These are phyloP conservation scores for Eilema sororculum DNA, from an alignment of 2,888 invertebrate genomes.

Conservation along the genomic window DNA sequence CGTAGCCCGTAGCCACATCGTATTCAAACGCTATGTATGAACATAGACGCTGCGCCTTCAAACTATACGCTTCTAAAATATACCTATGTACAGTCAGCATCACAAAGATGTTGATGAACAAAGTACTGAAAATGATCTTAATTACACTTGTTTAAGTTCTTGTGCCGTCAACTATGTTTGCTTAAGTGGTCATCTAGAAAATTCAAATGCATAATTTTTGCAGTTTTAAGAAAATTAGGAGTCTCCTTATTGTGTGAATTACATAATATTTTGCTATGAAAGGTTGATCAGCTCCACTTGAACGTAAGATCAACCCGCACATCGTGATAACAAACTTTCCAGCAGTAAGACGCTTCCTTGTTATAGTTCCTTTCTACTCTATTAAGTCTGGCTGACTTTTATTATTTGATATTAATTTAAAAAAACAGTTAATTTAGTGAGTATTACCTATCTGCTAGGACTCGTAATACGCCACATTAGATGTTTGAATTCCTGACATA, in stretches of 20 bases:
- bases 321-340: no score
- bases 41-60: conserved; percentile 21
- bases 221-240: no score
- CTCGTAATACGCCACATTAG: no score
- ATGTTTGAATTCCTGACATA: no score
- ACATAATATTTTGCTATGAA: not conserved
- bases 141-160: no score
- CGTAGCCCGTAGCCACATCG: conserved; percentile 83
- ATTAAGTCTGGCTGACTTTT: no score
- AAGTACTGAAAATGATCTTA: no score
- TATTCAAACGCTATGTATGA: conserved; percentile 52
- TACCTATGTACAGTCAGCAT: not conserved
- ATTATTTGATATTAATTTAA: no score
- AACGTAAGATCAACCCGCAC: not conserved
- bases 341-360: not conserved
- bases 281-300: not conserved
- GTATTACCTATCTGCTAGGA: no score
- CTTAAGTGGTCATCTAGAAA: not conserved
- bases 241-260: no score
- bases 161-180: not conserved
- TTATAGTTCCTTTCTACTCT: not conserved
- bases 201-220: not conserved
- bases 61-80: conserved; percentile 13
- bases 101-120: no score
- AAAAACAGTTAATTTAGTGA: no score